Evolutionary conservation across 1,140 invertebrate genomes (phyloP).

Genomic region (Apis florea): DNA sequence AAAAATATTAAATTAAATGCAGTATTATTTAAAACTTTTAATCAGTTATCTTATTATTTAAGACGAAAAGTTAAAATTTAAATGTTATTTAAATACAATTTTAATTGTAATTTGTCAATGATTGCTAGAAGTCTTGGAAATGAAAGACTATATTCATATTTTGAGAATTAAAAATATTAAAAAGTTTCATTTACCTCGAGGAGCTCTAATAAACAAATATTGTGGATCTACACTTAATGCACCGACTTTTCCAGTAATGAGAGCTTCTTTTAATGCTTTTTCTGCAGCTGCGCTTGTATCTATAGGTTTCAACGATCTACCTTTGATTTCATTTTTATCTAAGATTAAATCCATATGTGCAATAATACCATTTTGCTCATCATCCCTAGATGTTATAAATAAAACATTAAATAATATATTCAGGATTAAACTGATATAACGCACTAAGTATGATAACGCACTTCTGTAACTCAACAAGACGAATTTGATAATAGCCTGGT

Average conservation of each 20-base stretch:
- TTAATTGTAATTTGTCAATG: too few relatives aligned
- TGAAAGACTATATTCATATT: background rate
- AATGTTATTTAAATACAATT: background rate
- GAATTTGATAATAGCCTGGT: slow-evolving; percentile 87
- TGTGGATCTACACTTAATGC: slow-evolving; percentile 89
- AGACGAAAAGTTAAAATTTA: background rate
- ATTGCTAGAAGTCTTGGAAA: background rate
- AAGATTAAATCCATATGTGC: slow-evolving; percentile 85
- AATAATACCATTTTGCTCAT: slow-evolving; percentile 83
- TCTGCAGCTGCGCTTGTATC: slow-evolving; percentile 76
- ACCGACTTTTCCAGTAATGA: slow-evolving; percentile 87
- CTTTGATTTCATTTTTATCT: slow-evolving; percentile 85
- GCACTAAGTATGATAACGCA: slow-evolving; percentile 76
- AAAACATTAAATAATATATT: background rate
- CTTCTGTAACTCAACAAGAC: slow-evolving; percentile 87
- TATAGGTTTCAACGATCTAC: slow-evolving; percentile 77
- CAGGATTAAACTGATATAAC: background rate
- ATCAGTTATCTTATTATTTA: background rate
- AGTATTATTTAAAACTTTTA: slow-evolving; percentile 1
- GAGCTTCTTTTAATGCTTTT: slow-evolving; percentile 85
- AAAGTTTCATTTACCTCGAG: slow-evolving; percentile 70
- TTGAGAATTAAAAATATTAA: background rate
- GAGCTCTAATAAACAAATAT: slow-evolving; percentile 86
- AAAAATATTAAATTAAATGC: slow-evolving; percentile 25
- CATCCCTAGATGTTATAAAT: slow-evolving; percentile 45